Evolutionary conservation across 2,797 vertebrate species (phyloP).

Genomic region (Emydoidea blandingii): DNA sequence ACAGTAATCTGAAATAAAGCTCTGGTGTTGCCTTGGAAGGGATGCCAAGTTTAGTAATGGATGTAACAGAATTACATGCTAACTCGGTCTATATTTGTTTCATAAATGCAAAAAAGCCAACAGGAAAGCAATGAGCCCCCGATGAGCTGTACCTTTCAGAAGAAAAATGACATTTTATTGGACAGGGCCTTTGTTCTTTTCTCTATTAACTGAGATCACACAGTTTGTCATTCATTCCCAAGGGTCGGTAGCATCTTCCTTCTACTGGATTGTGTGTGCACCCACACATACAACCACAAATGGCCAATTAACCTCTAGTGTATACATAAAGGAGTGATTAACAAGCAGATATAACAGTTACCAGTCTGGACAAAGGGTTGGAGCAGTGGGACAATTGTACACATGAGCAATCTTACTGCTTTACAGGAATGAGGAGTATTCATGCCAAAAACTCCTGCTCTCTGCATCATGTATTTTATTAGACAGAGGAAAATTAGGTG

Average conservation of each 20-base stretch:
- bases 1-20: slow-evolving; percentile 3
- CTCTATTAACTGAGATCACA: no score
- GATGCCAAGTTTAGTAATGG: slow-evolving; percentile 33
- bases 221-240: neutral
- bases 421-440: neutral
- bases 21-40: neutral
- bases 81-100: slow-evolving; percentile 14
- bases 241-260: neutral
- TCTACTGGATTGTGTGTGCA: neutral
- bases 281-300: neutral
- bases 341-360: neutral
- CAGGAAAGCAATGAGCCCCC: neutral
- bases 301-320: neutral
- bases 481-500: neutral
- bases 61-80: slow-evolving; percentile 11
- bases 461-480: neutral
- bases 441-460: neutral
- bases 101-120: slow-evolving; percentile 46
- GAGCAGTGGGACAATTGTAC: neutral
- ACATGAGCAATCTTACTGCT: neutral
- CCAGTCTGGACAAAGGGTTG: neutral
- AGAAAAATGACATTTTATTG: slow-evolving; percentile 39
- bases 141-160: slow-evolving; percentile 41
- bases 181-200: neutral
- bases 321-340: neutral